These are phyloP conservation scores for Agraylea sexmaculata DNA, from an alignment of 1,140 invertebrate genomes.

Conservation along the genomic window DNA sequence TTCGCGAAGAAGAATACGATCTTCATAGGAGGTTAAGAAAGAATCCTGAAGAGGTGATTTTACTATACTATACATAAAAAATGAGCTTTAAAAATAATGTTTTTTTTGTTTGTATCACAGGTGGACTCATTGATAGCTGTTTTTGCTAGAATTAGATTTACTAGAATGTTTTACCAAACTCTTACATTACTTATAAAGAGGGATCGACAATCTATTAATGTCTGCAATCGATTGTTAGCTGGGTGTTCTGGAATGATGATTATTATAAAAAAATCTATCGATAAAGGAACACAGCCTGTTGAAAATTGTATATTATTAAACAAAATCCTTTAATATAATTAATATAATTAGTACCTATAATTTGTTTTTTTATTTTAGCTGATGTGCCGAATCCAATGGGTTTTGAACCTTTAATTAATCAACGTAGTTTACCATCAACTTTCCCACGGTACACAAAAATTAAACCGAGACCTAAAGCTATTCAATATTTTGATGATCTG, in stretches of 20 bases:
- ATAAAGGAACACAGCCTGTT: constrained; percentile 61
- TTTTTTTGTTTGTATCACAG: constrained; percentile 25
- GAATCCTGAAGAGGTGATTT: constrained; percentile 37
- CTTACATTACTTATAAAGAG: constrained; percentile 52
- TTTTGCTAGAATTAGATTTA: constrained; percentile 72
- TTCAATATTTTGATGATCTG: constrained; percentile 76
- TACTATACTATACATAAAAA: constrained; percentile 12
- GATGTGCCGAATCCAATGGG: constrained; percentile 59
- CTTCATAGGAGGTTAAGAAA: constrained; percentile 60
- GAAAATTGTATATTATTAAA: constrained; percentile 46
- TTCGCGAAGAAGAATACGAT: constrained; percentile 89
- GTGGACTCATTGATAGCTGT: constrained; percentile 53
- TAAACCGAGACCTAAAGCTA: constrained; percentile 67
- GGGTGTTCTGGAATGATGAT: constrained; percentile 64
- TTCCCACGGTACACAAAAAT: constrained; percentile 95
- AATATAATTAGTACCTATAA: constrained; percentile 1
- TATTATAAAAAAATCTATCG: constrained; percentile 63
- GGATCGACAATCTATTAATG: constrained; percentile 33
- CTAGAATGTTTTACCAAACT: constrained; percentile 72
- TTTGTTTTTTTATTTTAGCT: constrained; percentile 28
- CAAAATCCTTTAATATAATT: background rate
- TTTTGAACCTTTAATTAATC: constrained; percentile 92
- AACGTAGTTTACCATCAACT: constrained; percentile 88
- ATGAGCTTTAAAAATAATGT: constrained; percentile 8
- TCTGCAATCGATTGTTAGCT: constrained; percentile 45